Evolutionary conservation across 2,888 invertebrate species (phyloP).

Genomic region (Apodemia mormo): DNA sequence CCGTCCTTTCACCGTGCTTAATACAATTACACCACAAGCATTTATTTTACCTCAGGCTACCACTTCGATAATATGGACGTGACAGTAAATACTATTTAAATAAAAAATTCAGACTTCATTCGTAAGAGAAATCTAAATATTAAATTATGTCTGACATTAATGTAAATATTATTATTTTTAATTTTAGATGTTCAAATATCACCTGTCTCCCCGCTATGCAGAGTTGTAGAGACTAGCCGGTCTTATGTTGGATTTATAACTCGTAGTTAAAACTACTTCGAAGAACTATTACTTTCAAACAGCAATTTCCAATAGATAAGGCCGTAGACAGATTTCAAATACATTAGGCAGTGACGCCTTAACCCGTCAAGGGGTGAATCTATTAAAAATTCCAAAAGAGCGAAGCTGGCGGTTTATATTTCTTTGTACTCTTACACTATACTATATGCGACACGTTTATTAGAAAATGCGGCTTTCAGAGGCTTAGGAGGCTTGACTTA

Average conservation of each 20-base stretch:
- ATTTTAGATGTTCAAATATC: conserved; percentile 37
- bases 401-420: conserved; percentile 53
- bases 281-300: conserved; percentile 75
- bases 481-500: conserved; percentile 28
- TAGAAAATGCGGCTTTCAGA: conserved; percentile 48
- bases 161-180: background rate
- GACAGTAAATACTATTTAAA: too few relatives aligned
- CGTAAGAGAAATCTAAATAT: too few relatives aligned
- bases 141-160: too few relatives aligned
- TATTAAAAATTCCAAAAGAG: conserved; percentile 75
- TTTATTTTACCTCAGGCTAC: too few relatives aligned
- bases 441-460: conserved; percentile 62
- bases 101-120: too few relatives aligned
- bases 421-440: conserved; percentile 36
- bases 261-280: conserved; percentile 76
- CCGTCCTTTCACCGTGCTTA: too few relatives aligned
- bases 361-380: conserved; percentile 52
- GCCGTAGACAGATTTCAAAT: conserved; percentile 78
- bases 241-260: conserved; percentile 75
- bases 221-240: conserved; percentile 59
- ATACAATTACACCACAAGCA: too few relatives aligned
- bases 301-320: conserved; percentile 79
- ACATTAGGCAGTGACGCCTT: conserved; percentile 69
- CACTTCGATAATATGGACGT: too few relatives aligned
- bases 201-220: conserved; percentile 60